These are phyloP conservation scores for Microctonus hyperodae DNA, from an alignment of 2,888 invertebrate species.

Conservation along the genomic window DNA sequence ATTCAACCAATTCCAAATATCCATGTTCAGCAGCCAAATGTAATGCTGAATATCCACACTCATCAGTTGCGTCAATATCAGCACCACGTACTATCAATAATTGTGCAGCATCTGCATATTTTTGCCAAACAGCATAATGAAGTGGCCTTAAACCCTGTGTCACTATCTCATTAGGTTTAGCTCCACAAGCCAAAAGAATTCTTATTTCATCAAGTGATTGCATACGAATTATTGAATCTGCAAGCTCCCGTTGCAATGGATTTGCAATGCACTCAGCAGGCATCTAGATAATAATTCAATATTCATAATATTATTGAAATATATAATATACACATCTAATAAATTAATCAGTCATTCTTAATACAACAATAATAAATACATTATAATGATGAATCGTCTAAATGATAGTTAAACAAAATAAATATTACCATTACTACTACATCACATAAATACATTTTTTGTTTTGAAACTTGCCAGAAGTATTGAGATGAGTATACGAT, in stretches of 20 bases:
- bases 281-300: conserved; percentile 63
- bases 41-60: conserved; percentile 89
- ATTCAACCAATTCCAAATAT: conserved; percentile 73
- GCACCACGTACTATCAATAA: conserved; percentile 82
- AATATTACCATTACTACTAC: no score
- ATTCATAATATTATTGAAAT: background rate
- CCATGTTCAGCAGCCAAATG: conserved; percentile 92
- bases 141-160: conserved; percentile 87
- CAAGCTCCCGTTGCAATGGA: conserved; percentile 83
- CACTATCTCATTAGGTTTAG: conserved; percentile 82
- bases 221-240: conserved; percentile 89
- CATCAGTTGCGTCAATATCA: conserved; percentile 83
- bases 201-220: conserved; percentile 87
- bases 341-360: no score
- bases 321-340: conserved; percentile 4
- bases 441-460: no score
- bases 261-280: conserved; percentile 77
- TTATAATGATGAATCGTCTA: no score
- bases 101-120: conserved; percentile 80
- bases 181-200: conserved; percentile 85
- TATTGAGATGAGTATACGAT: conserved; percentile 29
- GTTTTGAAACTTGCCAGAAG: conserved; percentile 24
- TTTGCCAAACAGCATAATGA: conserved; percentile 93
- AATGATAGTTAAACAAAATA: no score
- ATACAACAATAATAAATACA: no score